These are phyloP conservation scores for Andrena praecox DNA, from an alignment of 2,888 invertebrate genomes.

Conservation along the genomic window DNA sequence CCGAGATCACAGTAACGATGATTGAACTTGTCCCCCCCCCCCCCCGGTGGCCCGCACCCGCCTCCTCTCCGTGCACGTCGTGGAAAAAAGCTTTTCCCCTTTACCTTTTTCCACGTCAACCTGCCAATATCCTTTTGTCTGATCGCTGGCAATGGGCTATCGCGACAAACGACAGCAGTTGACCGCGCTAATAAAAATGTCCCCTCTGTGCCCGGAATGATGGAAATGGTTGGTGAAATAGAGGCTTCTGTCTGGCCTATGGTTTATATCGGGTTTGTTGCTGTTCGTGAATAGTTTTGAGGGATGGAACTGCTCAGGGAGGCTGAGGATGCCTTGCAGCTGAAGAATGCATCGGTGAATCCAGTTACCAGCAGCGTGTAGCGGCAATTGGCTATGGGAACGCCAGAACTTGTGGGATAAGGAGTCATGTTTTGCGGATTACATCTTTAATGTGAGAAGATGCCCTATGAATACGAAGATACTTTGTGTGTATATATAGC, in stretches of 20 bases:
- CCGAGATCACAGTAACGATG: conserved; percentile 54
- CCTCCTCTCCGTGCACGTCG: neutral
- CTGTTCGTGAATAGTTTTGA: no score
- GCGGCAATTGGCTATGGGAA: neutral
- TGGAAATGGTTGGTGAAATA: neutral
- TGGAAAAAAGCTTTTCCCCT: conserved; percentile 14
- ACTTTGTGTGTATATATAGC: no score
- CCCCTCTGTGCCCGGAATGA: neutral
- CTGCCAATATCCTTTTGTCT: conserved; percentile 41
- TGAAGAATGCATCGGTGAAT: neutral
- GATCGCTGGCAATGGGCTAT: neutral
- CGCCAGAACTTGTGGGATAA: neutral
- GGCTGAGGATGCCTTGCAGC: no score
- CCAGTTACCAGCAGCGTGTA: neutral
- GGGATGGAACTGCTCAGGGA: no score
- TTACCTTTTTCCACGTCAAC: neutral
- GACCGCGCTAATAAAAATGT: conserved; percentile 30
- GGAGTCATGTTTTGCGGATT: no score
- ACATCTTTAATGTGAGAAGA: no score
- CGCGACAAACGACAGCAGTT: conserved; percentile 20
- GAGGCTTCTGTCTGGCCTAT: neutral
- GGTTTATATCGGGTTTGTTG: neutral
- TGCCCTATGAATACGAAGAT: no score
- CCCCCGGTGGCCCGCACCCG: neutral
- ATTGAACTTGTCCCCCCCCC: conserved; percentile 30